Base-by-base conservation (phyloP, 2,113 vertebrate species). In the Nothoprocta pentlandii region DNA sequence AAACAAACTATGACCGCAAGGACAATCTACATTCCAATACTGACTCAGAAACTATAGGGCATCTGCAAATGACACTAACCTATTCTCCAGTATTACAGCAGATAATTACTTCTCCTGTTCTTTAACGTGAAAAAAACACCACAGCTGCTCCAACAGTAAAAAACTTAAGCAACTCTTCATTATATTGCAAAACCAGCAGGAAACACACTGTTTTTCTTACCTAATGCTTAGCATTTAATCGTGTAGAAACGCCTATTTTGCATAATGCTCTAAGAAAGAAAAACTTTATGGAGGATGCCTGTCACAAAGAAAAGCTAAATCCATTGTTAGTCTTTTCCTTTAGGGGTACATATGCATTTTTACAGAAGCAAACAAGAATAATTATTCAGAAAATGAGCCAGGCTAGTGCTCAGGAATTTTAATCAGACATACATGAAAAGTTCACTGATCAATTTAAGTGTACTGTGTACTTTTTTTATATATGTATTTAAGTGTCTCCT, bases 11-110 rank as follows among this genome's bases (percentile, higher is more conserved):
- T 2, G 5, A 25, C 34, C 64, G 0, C 20, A 70, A 83, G 16
- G 34, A 26, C 20, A 75, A 44, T 12, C 32, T 62, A 23, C 21
- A 34, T 26, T 58, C 82, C 87, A 74, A 22, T 9, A 79, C 5
- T 25, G 63, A 12, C 49, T 86, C 39, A 54, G 73, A 73, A 88
- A 46, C 26, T 6, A 1, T 21, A 39, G 7, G 5, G 21, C 34
- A 74, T 26, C 30, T 68, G 41, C 41, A 77, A 25, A 12, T 53
- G 34, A 62, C 14, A 16, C 14, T 2, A 23, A 54, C 16, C 22
- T 3, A n/a, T 39, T 76, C 63, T 54, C 30, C 49, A 92, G 15
- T 3, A 6, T 8, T 26, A 15, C 0, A 1, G 49, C 0, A 0
- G 25, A n/a, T 12, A 44, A 19, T 3, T 41, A 28, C 54, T 74